These are phyloP conservation scores for Coilia nasus DNA, from an alignment of 2,797 vertebrate species.

Conservation along the genomic window DNA sequence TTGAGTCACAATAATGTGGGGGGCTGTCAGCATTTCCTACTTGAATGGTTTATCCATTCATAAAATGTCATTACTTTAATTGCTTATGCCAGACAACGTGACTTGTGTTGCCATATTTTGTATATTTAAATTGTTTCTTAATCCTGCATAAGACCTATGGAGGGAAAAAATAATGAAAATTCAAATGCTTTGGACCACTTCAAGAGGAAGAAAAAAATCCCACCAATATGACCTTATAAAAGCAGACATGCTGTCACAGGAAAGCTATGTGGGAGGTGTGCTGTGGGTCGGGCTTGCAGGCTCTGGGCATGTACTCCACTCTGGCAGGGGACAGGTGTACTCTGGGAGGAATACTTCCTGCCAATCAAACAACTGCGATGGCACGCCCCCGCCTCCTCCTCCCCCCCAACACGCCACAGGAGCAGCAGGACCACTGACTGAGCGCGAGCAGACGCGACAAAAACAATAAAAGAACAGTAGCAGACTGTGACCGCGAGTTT, in stretches of 20 bases:
- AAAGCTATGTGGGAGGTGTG: constrained; percentile 74
- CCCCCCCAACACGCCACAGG: background rate
- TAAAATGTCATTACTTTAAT: constrained; percentile 1
- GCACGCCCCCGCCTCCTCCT: constrained; percentile 40
- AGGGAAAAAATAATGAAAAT: background rate
- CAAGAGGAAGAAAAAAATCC: background rate
- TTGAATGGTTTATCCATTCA: background rate
- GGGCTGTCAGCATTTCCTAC: background rate
- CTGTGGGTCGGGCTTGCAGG: constrained; percentile 71
- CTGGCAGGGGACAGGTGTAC: constrained; percentile 73
- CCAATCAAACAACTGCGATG: constrained; percentile 56
- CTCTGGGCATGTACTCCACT: constrained; percentile 51
- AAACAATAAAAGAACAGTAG: background rate
- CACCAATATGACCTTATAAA: constrained; percentile 67
- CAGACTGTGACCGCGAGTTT: background rate
- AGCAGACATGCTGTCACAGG: constrained; percentile 78
- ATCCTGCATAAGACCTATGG: background rate
- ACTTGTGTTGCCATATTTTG: constrained; percentile 2
- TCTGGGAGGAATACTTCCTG: constrained; percentile 60
- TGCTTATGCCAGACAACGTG: background rate
- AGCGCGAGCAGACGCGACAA: background rate
- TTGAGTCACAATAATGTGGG: background rate
- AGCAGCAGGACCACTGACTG: background rate
- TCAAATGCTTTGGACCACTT: constrained; percentile 5
- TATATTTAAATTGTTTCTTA: background rate